Evolutionary conservation across 2,797 vertebrate genomes (phyloP).

Genomic region (Naso thynnoides): DNA sequence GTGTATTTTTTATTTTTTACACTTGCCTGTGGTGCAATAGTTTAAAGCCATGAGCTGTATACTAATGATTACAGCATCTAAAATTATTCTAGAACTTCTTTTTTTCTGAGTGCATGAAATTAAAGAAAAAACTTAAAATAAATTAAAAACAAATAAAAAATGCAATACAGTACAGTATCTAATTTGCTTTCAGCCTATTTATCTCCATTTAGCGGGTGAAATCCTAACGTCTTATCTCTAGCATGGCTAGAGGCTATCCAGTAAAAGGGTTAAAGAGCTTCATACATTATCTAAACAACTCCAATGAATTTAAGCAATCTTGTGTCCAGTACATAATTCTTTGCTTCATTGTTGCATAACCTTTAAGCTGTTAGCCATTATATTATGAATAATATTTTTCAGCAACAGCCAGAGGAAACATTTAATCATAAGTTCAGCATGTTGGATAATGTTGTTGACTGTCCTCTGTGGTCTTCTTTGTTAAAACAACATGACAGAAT

Average conservation of each 20-base stretch:
- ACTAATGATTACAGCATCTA: not conserved
- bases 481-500: constrained; percentile 2
- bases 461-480: not conserved
- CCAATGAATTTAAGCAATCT: not conserved
- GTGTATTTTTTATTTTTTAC: not conserved
- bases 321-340: not conserved
- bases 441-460: not conserved
- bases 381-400: not conserved
- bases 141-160: not conserved
- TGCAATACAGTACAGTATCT: not conserved
- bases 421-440: constrained; percentile 6
- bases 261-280: not conserved
- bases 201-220: not conserved
- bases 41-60: constrained; percentile 1
- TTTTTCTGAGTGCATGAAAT: not conserved
- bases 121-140: no score
- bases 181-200: not conserved
- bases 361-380: not conserved
- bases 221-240: not conserved
- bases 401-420: not conserved
- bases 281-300: not conserved
- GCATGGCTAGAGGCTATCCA: not conserved
- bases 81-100: not conserved
- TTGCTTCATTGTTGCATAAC: not conserved
- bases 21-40: constrained; percentile 1